Evolutionary conservation across 2,797 vertebrate genomes (phyloP), one percentile per base, ranked within the genome.

Genomic region (Micrastur ruficollis): DNA sequence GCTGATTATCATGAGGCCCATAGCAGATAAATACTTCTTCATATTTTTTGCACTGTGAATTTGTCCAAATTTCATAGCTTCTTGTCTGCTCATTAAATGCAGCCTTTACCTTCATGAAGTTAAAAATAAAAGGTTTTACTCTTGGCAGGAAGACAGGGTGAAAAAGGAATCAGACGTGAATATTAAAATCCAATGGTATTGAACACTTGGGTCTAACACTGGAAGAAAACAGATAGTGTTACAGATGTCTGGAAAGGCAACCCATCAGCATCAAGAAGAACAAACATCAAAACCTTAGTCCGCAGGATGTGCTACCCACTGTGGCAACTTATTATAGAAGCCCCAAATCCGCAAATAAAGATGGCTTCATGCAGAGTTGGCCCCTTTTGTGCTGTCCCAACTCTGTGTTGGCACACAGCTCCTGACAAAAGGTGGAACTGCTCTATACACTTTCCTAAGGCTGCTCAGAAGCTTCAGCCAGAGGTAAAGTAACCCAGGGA

Each of bases 1-100:
- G 98, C 90, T 99, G 99, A 95, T 98, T 99, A 50, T 99, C 99
- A 38, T 99, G 99, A 89, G 98, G 98, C 17, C 99, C 99, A 5
- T 99, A 99, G 98, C 98, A 99, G 82, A 99, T 99, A 93, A 99
- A 99, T 12, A 98, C 98, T 97, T 99, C 98, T 76, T 98, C 94
- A 9, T 98, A 95, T 79, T 97, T 98, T 34, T 17, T 96, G 19
- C 98, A 98, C 26, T 86, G 91, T 1, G 96, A 96, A 14, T 97
- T 91, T 8, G 98, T 98, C 87, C 94, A 68, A 76, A 99, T 98
- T 96, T 99, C 99, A 6, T 99, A 99, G 81, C 98, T 98, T 75
- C 95, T 97, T 0, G 97, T 98, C 58, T 80, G 81, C 38, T 98
- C 94, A 26, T 98, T 99, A 95, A 99, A 99, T 4, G 97, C 97